phyloP scores from a whole-genome alignment of 64 coral and sea anemone genomes.

The Pachyseris speciosa region DNA sequence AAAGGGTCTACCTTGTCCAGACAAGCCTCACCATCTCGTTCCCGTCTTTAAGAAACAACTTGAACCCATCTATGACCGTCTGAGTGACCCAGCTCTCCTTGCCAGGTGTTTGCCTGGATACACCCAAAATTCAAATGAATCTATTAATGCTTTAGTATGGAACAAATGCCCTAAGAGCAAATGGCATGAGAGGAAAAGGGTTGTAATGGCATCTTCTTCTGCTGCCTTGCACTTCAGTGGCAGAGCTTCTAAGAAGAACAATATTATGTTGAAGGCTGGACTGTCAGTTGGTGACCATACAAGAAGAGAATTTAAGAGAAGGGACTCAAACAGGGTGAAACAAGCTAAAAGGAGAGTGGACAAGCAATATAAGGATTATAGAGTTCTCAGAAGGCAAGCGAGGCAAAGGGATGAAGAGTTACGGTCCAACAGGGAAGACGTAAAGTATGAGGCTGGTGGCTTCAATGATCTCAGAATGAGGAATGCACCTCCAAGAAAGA shows the following conservation, averaged over 20 bases:
- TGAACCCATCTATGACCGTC: conserved; percentile 16
- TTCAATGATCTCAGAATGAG: conserved; percentile 5
- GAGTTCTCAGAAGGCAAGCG: conserved; percentile 6
- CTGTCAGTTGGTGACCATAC: conserved; percentile 2
- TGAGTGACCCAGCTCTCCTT: conserved; percentile 24
- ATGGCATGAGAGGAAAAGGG: conserved; percentile 21
- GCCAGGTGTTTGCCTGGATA: too few species aligned
- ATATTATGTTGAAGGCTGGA: conserved; percentile 1
- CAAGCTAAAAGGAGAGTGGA: conserved; percentile 9
- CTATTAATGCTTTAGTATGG: conserved; percentile 27
- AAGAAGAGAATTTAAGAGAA: conserved; percentile 13
- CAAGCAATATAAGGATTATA: conserved; percentile 10
- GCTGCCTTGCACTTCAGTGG: conserved; percentile 2
- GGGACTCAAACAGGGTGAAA: conserved; percentile 13
- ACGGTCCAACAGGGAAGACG: background rate
- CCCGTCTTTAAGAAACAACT: background rate
- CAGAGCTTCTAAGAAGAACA: background rate
- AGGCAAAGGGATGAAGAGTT: conserved; percentile 33
- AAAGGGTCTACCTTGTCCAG: conserved; percentile 18
- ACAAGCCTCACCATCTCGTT: conserved; percentile 37
- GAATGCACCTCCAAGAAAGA: background rate
- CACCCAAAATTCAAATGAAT: conserved; percentile 36
- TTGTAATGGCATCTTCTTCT: conserved; percentile 20
- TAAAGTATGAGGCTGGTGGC: background rate
- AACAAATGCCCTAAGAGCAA: conserved; percentile 20